These are phyloP conservation scores for Eubasilissa regina DNA, from an alignment of 1,140 invertebrate genomes.

Conservation along the genomic window DNA sequence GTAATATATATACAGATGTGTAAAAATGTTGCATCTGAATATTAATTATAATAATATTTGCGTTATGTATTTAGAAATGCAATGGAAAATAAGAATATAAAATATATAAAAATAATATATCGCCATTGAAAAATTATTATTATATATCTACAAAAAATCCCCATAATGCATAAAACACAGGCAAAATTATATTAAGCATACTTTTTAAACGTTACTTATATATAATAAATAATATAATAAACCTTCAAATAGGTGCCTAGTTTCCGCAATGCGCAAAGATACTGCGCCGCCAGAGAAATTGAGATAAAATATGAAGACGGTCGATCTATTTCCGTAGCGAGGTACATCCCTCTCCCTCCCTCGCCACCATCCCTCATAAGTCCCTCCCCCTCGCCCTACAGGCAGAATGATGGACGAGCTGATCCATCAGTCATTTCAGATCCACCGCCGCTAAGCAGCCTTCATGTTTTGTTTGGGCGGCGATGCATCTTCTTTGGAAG, in stretches of 20 bases:
- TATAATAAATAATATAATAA: no score
- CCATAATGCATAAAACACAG: no score
- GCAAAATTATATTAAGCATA: no score
- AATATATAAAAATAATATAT: no score
- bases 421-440: constrained; percentile 57
- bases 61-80: no score
- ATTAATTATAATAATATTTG: no score
- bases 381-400: not conserved
- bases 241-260: not conserved
- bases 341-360: constrained; percentile 31
- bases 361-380: not conserved
- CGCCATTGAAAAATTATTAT: no score
- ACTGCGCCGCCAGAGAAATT: not conserved
- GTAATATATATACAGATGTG: no score
- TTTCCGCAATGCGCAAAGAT: not conserved
- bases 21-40: no score
- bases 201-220: no score
- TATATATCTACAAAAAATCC: no score
- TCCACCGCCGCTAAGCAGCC: constrained; percentile 56
- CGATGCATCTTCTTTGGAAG: constrained; percentile 54
- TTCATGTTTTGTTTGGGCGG: constrained; percentile 56
- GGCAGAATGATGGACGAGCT: constrained; percentile 54
- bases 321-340: constrained; percentile 39
- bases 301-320: constrained; percentile 57
- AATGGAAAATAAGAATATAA: no score